Evolutionary conservation across 2,113 vertebrate genomes (phyloP), one percentile per base, ranked within the genome.

Genomic region (Talpa occidentalis): DNA sequence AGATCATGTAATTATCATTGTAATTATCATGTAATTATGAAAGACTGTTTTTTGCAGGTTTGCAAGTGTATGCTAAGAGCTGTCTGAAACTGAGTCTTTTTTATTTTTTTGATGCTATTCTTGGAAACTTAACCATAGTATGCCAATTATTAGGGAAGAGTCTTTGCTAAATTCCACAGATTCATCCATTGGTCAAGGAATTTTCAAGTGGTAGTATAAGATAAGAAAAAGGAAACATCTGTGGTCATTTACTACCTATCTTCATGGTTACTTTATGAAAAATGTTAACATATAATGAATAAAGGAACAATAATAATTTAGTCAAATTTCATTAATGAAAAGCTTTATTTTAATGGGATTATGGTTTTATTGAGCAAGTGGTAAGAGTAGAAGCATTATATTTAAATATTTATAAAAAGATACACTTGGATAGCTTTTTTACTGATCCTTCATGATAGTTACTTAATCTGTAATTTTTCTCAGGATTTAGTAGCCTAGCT

Each of bases 261-360:
- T 92, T 74, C 54, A 49, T 56, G 28, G 30, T 88, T 81, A 79
- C 21, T 76, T 79, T 72, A 70, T n/a, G n/a, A n/a, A n/a, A n/a
- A n/a, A n/a, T n/a, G n/a, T n/a, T 19, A 81, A n/a, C 62, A 30
- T 49, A 42, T 64, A 10, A 70, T 22, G 6, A 80, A 44, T 91
- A 80, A 83, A 79, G 35, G 59, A 69, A 35, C 49, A 92, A 82
- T 79, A 81, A 82, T 79, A 81, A 78, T 52, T 74, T 78, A 87
- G 19, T 74, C 69, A 35, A 70, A 37, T 49, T 60, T 69, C 91
- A 6, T 76, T 82, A 79, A 83, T 67, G 32, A 76, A 73, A 74
- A 69, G 40, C 37, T 40, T 66, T 78, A 52, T 67, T 83, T 83
- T 52, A 76, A 21, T 70, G 84, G 78, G 64, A 59, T 93, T 69